phyloP scores from a whole-genome alignment of 23 tunicate genomes.

The Aplidium turbinatum region DNA sequence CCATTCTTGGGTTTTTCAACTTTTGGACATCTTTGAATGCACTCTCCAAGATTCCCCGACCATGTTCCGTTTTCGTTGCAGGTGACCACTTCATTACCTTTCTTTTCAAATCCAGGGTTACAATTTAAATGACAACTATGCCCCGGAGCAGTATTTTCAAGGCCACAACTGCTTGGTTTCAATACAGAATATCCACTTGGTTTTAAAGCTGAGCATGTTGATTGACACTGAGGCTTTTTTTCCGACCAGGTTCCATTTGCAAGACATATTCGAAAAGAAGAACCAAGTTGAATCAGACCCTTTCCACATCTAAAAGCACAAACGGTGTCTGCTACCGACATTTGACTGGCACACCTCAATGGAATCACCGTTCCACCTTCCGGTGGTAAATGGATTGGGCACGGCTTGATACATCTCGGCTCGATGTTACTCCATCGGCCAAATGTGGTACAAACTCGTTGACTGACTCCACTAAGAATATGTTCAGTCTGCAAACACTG shows the following conservation, averaged over 20 bases:
- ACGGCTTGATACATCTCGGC: slow-evolving; percentile 64
- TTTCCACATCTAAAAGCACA: slow-evolving; percentile 46
- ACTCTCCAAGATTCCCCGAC: slow-evolving; percentile 50
- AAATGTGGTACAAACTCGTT: slow-evolving; percentile 27
- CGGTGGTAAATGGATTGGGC: slow-evolving; percentile 27
- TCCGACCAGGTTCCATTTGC: slow-evolving; percentile 73
- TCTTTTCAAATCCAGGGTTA: slow-evolving; percentile 30
- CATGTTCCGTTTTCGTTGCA: slow-evolving; percentile 54
- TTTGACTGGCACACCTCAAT: slow-evolving; percentile 7
- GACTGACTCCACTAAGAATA: slow-evolving; percentile 22
- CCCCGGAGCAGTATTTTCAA: slow-evolving; percentile 19
- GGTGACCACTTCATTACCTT: slow-evolving; percentile 23
- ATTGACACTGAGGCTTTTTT: slow-evolving; percentile 26
- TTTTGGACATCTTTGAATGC: slow-evolving; percentile 50
- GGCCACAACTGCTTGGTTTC: slow-evolving; percentile 32
- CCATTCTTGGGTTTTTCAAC: slow-evolving; percentile 39
- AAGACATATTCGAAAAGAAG: slow-evolving; percentile 33
- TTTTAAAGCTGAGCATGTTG: slow-evolving; percentile 32
- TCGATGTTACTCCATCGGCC: slow-evolving; percentile 51
- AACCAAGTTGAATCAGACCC: slow-evolving; percentile 27
- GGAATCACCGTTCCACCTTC: slow-evolving; percentile 39
- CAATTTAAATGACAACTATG: slow-evolving; percentile 43
- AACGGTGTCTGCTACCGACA: slow-evolving; percentile 35
- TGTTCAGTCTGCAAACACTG: slow-evolving; percentile 48
- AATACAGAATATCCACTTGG: slow-evolving; percentile 16